A percentile compares a stretch with the other conserved stretches of the same genome.
Conservation (phyloP, 2,888 invertebrate species). For the Campaea margaritaria region DNA sequence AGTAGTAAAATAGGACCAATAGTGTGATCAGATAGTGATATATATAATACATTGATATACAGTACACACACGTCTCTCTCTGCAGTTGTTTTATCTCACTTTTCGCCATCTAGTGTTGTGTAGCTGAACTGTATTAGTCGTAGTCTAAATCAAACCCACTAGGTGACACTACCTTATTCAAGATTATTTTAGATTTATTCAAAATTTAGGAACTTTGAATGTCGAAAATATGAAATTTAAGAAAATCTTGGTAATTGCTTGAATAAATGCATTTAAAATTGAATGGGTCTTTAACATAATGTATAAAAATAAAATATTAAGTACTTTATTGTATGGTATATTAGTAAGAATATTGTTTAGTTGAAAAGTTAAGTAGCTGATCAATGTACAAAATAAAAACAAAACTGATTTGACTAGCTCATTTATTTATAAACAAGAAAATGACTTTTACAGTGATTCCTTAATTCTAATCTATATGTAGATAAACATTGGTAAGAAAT, state of each 20-base stretch:
- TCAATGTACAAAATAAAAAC: slow-evolving; percentile 8
- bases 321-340: too few relatives aligned
- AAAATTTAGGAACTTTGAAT: neutral
- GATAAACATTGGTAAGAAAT: neutral
- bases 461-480: neutral
- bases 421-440: slow-evolving; percentile 33
- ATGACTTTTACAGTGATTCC: slow-evolving; percentile 19
- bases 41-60: too few relatives aligned
- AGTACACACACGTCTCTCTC: too few relatives aligned
- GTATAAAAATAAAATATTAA: too few relatives aligned
- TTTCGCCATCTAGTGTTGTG: slow-evolving; percentile 7
- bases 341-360: too few relatives aligned
- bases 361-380: too few relatives aligned
- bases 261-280: neutral
- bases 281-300: neutral
- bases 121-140: slow-evolving; percentile 10
- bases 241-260: too few relatives aligned
- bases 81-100: neutral
- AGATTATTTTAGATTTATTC: neutral
- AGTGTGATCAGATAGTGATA: too few relatives aligned
- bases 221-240: too few relatives aligned
- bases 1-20: slow-evolving; percentile 13
- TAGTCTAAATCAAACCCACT: neutral
- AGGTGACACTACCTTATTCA: slow-evolving; percentile 20
- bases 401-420: slow-evolving; percentile 9